Evolutionary conservation across 2,113 vertebrate genomes (phyloP).

Genomic region (Tilapia sparmanii): DNA sequence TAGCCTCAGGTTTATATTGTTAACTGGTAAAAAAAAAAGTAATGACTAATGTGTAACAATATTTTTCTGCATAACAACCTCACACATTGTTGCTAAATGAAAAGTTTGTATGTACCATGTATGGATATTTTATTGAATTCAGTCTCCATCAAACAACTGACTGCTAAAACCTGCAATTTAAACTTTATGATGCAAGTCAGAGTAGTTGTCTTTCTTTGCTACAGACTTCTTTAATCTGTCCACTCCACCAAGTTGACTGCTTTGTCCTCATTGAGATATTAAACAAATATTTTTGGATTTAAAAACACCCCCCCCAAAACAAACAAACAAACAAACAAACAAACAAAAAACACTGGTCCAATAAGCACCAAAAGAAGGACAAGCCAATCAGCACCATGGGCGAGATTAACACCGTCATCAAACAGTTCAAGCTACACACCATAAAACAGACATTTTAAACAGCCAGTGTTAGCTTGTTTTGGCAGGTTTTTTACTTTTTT

Average conservation of each 20-base stretch:
- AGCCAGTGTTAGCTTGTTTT: background rate
- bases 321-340: background rate
- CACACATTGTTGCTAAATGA: background rate
- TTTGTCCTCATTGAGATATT: background rate
- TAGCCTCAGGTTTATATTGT: background rate
- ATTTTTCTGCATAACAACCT: background rate
- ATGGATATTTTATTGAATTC: background rate
- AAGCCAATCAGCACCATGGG: background rate
- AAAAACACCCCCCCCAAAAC: background rate
- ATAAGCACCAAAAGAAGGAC: background rate
- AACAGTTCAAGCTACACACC: background rate
- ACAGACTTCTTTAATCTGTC: background rate
- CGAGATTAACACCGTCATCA: background rate
- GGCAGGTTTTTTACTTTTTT: background rate
- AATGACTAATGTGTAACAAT: background rate
- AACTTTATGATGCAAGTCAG: background rate
- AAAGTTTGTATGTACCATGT: background rate
- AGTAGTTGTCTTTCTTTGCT: background rate
- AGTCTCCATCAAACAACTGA: background rate
- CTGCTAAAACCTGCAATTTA: background rate
- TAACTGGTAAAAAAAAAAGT: background rate
- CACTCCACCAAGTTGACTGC: background rate
- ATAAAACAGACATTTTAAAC: background rate
- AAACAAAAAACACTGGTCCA: background rate
- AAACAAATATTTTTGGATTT: background rate